Percentiles rank a stretch among this genome's conserved stretches.
Evolutionary conservation across 1,140 invertebrate species (phyloP).

Genomic region (Carposina sasakii): DNA sequence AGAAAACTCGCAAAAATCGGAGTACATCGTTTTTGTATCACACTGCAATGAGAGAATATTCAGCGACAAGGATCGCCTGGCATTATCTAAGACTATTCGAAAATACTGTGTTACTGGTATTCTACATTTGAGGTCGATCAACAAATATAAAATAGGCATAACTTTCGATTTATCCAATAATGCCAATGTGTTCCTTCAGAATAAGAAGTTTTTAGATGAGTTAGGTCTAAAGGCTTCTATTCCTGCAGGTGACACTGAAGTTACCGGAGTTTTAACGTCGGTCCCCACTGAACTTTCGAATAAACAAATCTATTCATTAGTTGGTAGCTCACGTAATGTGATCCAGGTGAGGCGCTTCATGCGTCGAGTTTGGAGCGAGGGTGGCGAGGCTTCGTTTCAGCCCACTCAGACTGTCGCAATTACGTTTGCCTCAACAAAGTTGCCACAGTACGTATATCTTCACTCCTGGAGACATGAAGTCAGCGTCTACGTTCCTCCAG

Average conservation of each 20-base stretch:
- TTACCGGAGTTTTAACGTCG: constrained; percentile 9
- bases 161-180: constrained; percentile 11
- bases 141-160: constrained; percentile 7
- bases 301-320: constrained; percentile 5
- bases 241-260: constrained; percentile 6
- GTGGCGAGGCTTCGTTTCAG: background rate
- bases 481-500: constrained; percentile 22
- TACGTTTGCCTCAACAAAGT: background rate
- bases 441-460: background rate
- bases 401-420: constrained; percentile 4
- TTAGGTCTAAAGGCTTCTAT: constrained; percentile 4
- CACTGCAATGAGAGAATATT: background rate
- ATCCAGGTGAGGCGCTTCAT: constrained; percentile 10
- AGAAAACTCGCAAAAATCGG: background rate
- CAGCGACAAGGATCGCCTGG: background rate
- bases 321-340: constrained; percentile 3
- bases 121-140: constrained; percentile 5
- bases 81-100: background rate
- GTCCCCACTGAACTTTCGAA: constrained; percentile 1
- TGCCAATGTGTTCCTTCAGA: constrained; percentile 8
- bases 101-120: constrained; percentile 4
- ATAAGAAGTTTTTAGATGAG: constrained; percentile 9
- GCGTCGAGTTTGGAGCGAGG: background rate
- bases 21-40: background rate
- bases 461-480: constrained; percentile 12